Base-by-base conservation (phyloP, 2,113 vertebrate genomes). In the Notechis scutatus region DNA sequence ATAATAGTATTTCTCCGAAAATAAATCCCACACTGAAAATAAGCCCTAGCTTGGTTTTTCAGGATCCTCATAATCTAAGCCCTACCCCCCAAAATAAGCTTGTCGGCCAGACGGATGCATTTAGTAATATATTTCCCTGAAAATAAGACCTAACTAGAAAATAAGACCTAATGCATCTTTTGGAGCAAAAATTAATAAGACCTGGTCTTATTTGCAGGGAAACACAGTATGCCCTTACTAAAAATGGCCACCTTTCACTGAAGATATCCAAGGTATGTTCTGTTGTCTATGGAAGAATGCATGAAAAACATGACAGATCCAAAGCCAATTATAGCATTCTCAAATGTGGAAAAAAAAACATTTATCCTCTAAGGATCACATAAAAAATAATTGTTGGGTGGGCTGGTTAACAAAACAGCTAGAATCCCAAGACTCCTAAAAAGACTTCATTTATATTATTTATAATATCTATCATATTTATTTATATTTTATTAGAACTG, bases 341-440 rank as follows among this genome's bases (percentile, higher is more conserved):
- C 47, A 7, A 57, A 90, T 85, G 59, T 57, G 54, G 57, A 1
- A 12, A 64, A 12, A 64, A 89, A 81, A 81, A 15, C 61, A 69
- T 47, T 69, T 21, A 56, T 57, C 87, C 26, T 45, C 39, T 85
- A 34, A 85, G 39, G 26, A 57, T 92, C 42, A 85, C 20, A 85
- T 90, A 50, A 23, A 23, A 61, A 90, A 59, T 69, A 86, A 90
- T 69, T 86, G 92, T 61, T 90, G 29, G 26, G 21, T 57, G 42
- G 55, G 6, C n/a, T 93, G 69, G 91, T 55, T 52, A 94, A 91
- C 94, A 42, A 15, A 81, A 88, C 89, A 15, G n/a, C 5, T 64
- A 54, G 94, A 93, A 55, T 9, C 23, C 23, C 26, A 9, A 9
- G 18, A 69, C n/a, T 92, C 89, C 93, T 93, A 92, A n/a, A 61